Evolutionary conservation across 1,140 invertebrate genomes (phyloP), one percentile per base, ranked within the genome.

Genomic region (Leptonema lineaticorne): DNA sequence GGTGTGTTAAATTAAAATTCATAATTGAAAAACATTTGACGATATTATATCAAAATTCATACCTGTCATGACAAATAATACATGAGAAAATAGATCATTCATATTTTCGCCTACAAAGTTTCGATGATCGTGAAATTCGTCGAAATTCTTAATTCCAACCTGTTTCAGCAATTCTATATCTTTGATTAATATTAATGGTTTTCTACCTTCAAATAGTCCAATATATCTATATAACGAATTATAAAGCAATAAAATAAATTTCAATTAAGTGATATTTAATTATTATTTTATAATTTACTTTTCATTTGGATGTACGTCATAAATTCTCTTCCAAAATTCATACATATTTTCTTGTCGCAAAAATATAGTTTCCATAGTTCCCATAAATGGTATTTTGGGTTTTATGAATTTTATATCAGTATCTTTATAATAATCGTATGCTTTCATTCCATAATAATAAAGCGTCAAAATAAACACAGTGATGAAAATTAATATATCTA

Each of bases 101-200:
- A 67, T 11, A 2, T 78, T 69, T 9, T 74, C 71, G 4, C 67
- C 70, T 0, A 80, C 63, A 27, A 82, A 76, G 0, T 63, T 48
- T 22, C 76, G 73, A 65, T 82, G 78, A 73, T 85, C 76, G 0
- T 74, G 69, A 63, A 86, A 86, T 57, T 78, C 66, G n/a, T 83
- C 75, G 66, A 85, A 86, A 29, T 85, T 83, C 53, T 81, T 83
- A 0, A 85, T 75, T 2, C 81, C 60, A 3, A 87, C 73, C 37
- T 78, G 76, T 68, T 82, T 84, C 0, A 85, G 78, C 14, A 85
- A 53, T 16, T 83, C 76, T 0, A 77, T 74, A 74, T 84, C 78
- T 33, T 76, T 73, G 0, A 84, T 11, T 5, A 84, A 33, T 16
- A 85, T 57, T 16, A 73, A 69, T 0, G 83, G 82, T 30, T 74